Conservation (phyloP, 1,140 invertebrate species). For the Drosophila kanapiae region DNA sequence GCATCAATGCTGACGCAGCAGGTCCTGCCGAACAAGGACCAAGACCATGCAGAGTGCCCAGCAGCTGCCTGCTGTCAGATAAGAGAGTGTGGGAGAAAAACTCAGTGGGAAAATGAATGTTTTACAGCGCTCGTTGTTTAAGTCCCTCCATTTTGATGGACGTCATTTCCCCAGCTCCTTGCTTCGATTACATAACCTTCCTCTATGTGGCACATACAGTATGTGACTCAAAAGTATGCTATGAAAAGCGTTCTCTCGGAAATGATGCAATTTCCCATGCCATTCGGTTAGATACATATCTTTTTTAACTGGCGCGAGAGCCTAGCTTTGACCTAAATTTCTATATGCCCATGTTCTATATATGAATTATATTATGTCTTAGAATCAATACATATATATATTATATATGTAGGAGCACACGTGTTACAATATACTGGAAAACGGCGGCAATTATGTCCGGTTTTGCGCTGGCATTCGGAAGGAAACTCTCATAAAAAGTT, state of each 20-base stretch:
- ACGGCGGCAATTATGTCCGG: constrained; percentile 40
- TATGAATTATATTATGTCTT: constrained; percentile 3
- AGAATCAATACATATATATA: constrained; percentile 9
- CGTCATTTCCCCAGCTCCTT: constrained; percentile 3
- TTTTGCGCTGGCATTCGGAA: constrained; percentile 18
- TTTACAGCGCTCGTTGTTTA: constrained; percentile 49
- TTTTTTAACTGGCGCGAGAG: constrained; percentile 8
- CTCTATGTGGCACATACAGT: background rate
- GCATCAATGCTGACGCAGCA: constrained; percentile 31
- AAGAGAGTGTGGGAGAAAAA: constrained; percentile 34
- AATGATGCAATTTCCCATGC: constrained; percentile 61
- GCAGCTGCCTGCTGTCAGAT: constrained; percentile 65
- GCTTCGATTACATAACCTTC: constrained; percentile 53
- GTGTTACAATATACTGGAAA: background rate
- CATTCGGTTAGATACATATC: constrained; percentile 17
- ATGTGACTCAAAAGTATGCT: constrained; percentile 59
- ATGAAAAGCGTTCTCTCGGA: constrained; percentile 59
- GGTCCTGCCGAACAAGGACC: constrained; percentile 24
- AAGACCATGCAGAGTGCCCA: constrained; percentile 10
- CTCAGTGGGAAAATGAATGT: constrained; percentile 32
- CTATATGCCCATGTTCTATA: constrained; percentile 22
- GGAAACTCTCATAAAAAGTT: constrained; percentile 74
- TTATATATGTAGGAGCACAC: background rate
- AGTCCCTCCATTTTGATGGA: constrained; percentile 54
- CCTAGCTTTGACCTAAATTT: constrained; percentile 68